phyloP scores from a whole-genome alignment of 2,888 invertebrate species.

The Candidula unifasciata region DNA sequence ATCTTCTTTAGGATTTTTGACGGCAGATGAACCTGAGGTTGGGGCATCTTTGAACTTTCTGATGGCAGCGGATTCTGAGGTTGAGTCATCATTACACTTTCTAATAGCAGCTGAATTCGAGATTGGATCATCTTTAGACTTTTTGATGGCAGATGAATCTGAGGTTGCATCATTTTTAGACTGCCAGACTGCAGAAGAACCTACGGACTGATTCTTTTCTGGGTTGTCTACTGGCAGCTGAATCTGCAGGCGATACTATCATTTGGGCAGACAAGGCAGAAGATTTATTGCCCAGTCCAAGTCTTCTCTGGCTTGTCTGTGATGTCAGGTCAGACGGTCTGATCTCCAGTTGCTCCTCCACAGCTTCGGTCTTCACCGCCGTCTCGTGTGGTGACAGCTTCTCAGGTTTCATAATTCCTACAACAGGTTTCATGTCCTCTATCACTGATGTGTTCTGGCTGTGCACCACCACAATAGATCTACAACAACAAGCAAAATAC shows the following conservation, averaged over 20 bases:
- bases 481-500: neutral
- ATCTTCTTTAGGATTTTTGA: neutral
- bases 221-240: neutral
- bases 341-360: neutral
- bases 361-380: constrained; percentile 1
- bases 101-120: neutral
- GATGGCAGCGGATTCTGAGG: too few species aligned
- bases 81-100: neutral
- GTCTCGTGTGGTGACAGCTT: neutral
- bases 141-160: neutral
- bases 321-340: neutral
- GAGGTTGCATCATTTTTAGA: neutral
- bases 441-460: neutral
- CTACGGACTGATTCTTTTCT: neutral
- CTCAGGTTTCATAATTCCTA: neutral
- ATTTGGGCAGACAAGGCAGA: neutral
- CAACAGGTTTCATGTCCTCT: neutral
- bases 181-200: neutral
- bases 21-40: too few species aligned
- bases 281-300: neutral
- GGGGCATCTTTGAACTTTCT: neutral
- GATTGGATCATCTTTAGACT: neutral
- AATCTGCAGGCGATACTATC: neutral
- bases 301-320: neutral
- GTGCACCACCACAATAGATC: neutral